These are phyloP conservation scores for Sebastes elongatus DNA, from an alignment of 2,797 vertebrate species.

Conservation along the genomic window DNA sequence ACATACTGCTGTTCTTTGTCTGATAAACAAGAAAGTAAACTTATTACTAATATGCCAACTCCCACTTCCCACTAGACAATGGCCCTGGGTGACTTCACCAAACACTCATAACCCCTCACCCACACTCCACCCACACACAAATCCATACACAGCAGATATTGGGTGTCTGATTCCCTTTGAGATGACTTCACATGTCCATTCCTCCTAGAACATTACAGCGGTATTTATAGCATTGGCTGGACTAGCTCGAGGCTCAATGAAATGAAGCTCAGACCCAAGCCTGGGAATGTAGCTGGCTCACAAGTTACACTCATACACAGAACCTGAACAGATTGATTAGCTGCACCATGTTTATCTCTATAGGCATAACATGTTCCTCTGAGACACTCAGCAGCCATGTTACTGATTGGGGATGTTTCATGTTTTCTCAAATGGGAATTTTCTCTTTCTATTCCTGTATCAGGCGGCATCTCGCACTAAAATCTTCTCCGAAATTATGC, in stretches of 20 bases:
- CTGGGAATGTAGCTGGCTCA: slow-evolving; percentile 38
- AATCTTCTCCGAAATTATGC: not conserved
- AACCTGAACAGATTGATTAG: slow-evolving; percentile 18
- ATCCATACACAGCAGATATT: slow-evolving; percentile 75
- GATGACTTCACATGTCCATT: slow-evolving; percentile 73
- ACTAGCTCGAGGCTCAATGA: slow-evolving; percentile 66
- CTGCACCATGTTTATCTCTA: not conserved
- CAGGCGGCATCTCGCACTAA: not conserved
- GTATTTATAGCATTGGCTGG: slow-evolving; percentile 79
- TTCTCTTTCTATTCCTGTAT: not conserved
- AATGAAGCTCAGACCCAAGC: slow-evolving; percentile 55
- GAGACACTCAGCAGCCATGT: not conserved
- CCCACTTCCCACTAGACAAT: slow-evolving; percentile 47
- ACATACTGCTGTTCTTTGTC: slow-evolving; percentile 1
- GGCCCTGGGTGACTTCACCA: slow-evolving; percentile 50
- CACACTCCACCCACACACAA: slow-evolving; percentile 66
- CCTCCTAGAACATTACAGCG: slow-evolving; percentile 68
- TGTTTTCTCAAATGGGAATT: slow-evolving; percentile 7
- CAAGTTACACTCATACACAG: slow-evolving; percentile 12
- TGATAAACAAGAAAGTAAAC: slow-evolving; percentile 44
- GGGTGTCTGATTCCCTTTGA: slow-evolving; percentile 77
- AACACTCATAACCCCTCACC: slow-evolving; percentile 69
- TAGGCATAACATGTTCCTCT: not conserved
- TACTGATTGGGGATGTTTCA: not conserved
- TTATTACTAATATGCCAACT: slow-evolving; percentile 39